Base-by-base conservation (phyloP, 2,888 invertebrate species). In the Brenthis ino region DNA sequence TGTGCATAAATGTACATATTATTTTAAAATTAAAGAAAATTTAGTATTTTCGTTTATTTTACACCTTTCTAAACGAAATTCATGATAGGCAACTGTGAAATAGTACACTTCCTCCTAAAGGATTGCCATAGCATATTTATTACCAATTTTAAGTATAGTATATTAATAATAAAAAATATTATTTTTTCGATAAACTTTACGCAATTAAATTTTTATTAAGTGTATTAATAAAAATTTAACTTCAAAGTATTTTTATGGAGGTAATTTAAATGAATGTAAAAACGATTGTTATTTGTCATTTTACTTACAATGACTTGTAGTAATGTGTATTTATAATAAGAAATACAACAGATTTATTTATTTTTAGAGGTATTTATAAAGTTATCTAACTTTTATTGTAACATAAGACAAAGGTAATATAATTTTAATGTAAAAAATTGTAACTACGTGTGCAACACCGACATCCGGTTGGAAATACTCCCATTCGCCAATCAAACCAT, bases 401-500 rank as follows among this genome's bases (percentile, higher is more conserved):
- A 5, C 6, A 12, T 50, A 33, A 60, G 5, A n/a, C n/a, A 28
- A 12, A 60, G 12, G 28, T 33, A 50, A 50, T 24, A 47, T 16
- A 47, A 16, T 33, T 50, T 33, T 8, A n/a, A 51, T 58, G 33
- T 55, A 54, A 33, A 47, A 54, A 54, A 43, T 5, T 11, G 16
- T 64, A 57, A 68, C 55, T 50, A 13, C 24, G 57, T 84, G 12
- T 80, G 79, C 79, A 88, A 82, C 83, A 85, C 85, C 78, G 66
- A 75, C 72, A 83, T 89, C 88, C 89, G 87, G 87, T 82, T 83
- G 76, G 80, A 79, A 82, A 76, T 79, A 80, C 81, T 80, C 84
- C 85, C 88, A 87, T 89, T 91, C 91, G 86, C 90, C 89, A 92
- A 92, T 91, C 91, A 92, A 83, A 87, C 87, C 86, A 88, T 88